Percentiles rank a stretch among this genome's conserved stretches.
Evolutionary conservation across 2,888 invertebrate species (phyloP).

Genomic region (Panzeria rudis): DNA sequence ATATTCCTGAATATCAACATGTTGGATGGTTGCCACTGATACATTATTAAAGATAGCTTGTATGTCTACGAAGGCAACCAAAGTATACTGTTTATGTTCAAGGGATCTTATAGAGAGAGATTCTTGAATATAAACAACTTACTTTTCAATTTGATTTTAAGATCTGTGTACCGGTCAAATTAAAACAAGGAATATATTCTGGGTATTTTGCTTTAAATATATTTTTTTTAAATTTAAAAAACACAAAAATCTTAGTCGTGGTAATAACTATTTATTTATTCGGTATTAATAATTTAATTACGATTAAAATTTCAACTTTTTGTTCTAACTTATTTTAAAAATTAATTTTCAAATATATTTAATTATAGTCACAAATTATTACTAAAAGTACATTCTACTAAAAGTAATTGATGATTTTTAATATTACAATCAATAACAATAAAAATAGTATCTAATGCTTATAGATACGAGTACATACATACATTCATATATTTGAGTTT

Average conservation of each 20-base stretch:
- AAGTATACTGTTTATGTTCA: no score
- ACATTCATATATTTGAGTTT: neutral
- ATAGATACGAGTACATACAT: neutral
- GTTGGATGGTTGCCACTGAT: no score
- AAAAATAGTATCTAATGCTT: neutral
- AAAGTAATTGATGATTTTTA: neutral
- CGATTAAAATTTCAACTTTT: neutral
- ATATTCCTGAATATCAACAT: no score
- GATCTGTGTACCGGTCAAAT: no score
- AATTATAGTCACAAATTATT: neutral
- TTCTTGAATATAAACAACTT: no score
- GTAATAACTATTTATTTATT: neutral
- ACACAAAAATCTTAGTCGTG: neutral
- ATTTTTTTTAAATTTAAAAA: no score
- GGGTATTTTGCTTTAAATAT: no score
- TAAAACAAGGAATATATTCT: no score
- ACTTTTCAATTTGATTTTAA: no score
- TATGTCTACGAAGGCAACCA: no score
- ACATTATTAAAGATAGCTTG: no score
- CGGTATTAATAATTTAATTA: neutral
- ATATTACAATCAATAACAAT: neutral
- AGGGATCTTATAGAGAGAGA: no score
- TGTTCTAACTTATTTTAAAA: neutral
- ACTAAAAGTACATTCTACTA: neutral
- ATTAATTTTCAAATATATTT: neutral